Conservation (phyloP, 30 jellyfish, hydroid and myxozoan genomes). For the Pseudorhiza aurosa region DNA sequence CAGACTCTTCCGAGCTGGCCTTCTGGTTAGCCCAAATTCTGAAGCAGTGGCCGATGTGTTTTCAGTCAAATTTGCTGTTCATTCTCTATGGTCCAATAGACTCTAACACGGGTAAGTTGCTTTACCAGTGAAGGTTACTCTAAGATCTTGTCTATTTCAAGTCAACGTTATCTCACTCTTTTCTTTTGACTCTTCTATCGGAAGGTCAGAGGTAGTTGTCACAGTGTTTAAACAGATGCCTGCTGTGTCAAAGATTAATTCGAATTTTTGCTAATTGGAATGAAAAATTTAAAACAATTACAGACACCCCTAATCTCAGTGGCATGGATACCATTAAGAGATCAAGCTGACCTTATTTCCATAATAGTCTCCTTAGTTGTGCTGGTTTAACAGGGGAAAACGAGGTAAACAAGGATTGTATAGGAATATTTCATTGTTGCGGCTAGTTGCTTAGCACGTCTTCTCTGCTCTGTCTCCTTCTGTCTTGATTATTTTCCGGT, state of each 20-base stretch:
- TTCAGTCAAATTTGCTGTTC: constrained; percentile 79
- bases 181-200: not conserved
- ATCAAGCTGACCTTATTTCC: too few relatives aligned
- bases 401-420: too few relatives aligned
- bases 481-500: not conserved
- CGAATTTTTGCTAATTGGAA: too few relatives aligned
- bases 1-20: constrained; percentile 59
- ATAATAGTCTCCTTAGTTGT: too few relatives aligned
- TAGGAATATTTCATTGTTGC: too few relatives aligned
- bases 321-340: too few relatives aligned
- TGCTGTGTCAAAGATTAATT: too few relatives aligned
- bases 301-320: too few relatives aligned
- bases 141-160: not conserved
- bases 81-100: constrained; percentile 84
- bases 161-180: not conserved
- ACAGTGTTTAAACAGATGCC: too few relatives aligned
- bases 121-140: not conserved
- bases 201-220: too few relatives aligned
- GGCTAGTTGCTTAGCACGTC: not conserved
- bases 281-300: too few relatives aligned
- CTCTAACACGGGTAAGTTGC: constrained; percentile 65
- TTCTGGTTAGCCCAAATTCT: constrained; percentile 91
- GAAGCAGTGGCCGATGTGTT: constrained; percentile 79
- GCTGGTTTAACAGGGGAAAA: too few relatives aligned
- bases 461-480: not conserved